phyloP scores from a whole-genome alignment of 2,797 vertebrate genomes.

The Hyperoplus immaculatus region DNA sequence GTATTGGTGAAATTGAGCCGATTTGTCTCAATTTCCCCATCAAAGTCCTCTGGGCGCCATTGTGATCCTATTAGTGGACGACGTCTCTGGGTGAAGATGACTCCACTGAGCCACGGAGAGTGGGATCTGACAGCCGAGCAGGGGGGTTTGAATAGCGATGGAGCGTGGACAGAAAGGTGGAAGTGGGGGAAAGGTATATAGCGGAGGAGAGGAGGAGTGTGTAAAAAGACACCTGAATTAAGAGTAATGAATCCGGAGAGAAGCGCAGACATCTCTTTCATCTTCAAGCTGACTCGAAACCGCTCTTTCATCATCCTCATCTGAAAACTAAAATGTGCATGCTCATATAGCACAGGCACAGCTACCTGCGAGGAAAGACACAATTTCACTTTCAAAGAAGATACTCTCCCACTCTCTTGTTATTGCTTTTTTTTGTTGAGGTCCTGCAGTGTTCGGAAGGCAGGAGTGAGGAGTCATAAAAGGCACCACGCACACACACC shows the following conservation, averaged over 20 bases:
- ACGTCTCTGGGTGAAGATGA: conserved; percentile 70
- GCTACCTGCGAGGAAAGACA: conserved; percentile 67
- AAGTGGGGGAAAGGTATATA: conserved; percentile 25
- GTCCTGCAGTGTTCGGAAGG: conserved; percentile 52
- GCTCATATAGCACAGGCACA: conserved; percentile 54
- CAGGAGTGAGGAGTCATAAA: conserved; percentile 55
- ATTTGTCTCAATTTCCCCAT: conserved; percentile 85
- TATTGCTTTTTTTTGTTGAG: conserved; percentile 39
- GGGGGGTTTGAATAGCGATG: conserved; percentile 20
- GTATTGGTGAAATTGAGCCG: conserved; percentile 53
- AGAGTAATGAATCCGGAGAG: conserved; percentile 82
- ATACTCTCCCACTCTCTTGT: conserved; percentile 48
- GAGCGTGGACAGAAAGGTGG: conserved; percentile 41
- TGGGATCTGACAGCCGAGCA: conserved; percentile 61
- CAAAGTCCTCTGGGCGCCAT: conserved; percentile 73
- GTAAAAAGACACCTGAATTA: conserved; percentile 80
- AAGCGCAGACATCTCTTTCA: conserved; percentile 82
- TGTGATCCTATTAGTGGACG: conserved; percentile 75
- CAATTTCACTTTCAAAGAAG: conserved; percentile 73
- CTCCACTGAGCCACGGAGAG: conserved; percentile 62
- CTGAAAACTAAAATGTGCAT: conserved; percentile 65
- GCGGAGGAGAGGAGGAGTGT: conserved; percentile 46
- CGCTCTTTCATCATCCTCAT: conserved; percentile 81
- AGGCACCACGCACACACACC: conserved; percentile 29
- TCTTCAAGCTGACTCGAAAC: conserved; percentile 72